Evolutionary conservation across 92 coral and sea anemone genomes (phyloP).

Genomic region (Zoanthus sociatus): DNA sequence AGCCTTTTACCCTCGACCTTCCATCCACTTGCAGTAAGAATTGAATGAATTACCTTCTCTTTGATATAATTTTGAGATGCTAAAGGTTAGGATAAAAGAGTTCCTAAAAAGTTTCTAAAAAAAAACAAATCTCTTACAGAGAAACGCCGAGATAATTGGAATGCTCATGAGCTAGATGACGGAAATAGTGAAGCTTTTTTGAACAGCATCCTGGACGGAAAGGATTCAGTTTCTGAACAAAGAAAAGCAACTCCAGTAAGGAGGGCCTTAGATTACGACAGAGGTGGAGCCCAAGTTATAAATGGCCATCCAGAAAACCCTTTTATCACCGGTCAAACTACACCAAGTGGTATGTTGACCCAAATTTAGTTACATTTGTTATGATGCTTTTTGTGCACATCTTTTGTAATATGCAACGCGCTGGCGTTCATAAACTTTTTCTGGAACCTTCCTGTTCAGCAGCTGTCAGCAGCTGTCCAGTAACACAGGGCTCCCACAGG

Average conservation of each 20-base stretch:
- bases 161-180: background rate
- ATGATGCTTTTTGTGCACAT: background rate
- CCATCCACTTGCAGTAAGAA: conserved; percentile 39
- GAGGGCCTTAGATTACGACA: conserved; percentile 2
- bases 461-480: too few species aligned
- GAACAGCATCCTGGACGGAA: background rate
- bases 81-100: background rate
- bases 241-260: conserved; percentile 4
- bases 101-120: background rate
- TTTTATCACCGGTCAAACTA: background rate
- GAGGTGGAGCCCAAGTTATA: background rate
- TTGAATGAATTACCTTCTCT: background rate
- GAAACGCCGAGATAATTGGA: background rate
- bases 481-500: too few species aligned
- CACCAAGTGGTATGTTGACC: conserved; percentile 32
- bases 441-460: too few species aligned
- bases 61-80: background rate
- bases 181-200: background rate
- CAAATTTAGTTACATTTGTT: background rate
- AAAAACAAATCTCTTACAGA: background rate
- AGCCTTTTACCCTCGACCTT: conserved; percentile 16
- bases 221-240: background rate
- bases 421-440: background rate
- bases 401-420: too few species aligned
- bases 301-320: background rate